Base-by-base conservation (phyloP, 2,113 vertebrate genomes). In the Thymallus thymallus region DNA sequence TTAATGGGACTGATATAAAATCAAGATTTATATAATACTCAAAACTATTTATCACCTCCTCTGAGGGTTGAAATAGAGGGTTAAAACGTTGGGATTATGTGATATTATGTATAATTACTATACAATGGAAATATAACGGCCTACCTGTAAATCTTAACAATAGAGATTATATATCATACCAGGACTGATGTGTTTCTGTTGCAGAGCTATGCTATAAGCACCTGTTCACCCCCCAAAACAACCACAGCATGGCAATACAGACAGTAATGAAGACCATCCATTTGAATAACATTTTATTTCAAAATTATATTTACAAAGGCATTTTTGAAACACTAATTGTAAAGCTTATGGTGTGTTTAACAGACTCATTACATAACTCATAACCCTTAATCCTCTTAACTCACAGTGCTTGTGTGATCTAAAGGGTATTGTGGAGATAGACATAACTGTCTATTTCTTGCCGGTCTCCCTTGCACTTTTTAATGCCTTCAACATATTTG, bases 241-340 rank as follows among this genome's bases (percentile, higher is more conserved):
- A n/a, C 3, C 16, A 6, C 56, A 23, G 6, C 22, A 61, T 24
- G 7, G 9, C 22, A n/a, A 63, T 26, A n/a, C n/a, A n/a, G n/a
- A 14, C 12, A 63, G 23, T 29, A 26, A 63, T 23, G 24, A 63
- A 63, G 9, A 16, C 10, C 10, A 64, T 64, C 12, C 58, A 82
- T 48, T 80, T 74, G 51, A 80, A 75, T 79, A 79, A 68, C 35
- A 45, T 12, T 89, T 91, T 88, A 89, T 90, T 91, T 84, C 20
- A 87, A 85, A 80, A 76, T 78, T 69, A 23, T 70, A 82, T 85
- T 84, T 87, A 84, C 80, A 91, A 90, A 90, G 85, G 87, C 85
- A 86, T 80, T 88, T 81, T 84, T 88, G 86, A 87, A 85, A 86
- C 55, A 83, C 86, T 73, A 89, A 90, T 90, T 86, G 85, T 75